These are phyloP conservation scores for Hypolimnas misippus DNA, from an alignment of 2,888 invertebrate species.

Conservation along the genomic window DNA sequence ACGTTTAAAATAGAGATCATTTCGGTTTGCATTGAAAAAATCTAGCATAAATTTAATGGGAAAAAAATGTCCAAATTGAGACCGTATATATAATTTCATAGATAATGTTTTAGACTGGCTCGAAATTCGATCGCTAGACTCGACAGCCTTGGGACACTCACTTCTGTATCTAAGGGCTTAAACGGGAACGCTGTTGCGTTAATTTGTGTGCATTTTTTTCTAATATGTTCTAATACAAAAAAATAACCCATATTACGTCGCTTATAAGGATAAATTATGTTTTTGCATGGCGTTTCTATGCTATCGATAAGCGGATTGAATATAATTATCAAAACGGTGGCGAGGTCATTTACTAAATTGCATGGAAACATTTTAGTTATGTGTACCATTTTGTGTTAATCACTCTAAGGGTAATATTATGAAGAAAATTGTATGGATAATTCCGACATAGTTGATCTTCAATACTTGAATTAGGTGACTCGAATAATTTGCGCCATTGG, in stretches of 20 bases:
- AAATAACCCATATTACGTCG: slow-evolving; percentile 14
- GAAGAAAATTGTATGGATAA: too few relatives aligned
- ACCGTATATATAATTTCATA: slow-evolving; percentile 38
- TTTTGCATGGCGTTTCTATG: not conserved
- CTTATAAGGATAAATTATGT: slow-evolving; percentile 10
- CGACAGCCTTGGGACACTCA: slow-evolving; percentile 51
- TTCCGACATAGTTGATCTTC: too few relatives aligned
- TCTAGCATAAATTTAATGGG: slow-evolving; percentile 3
- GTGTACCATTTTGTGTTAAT: not conserved
- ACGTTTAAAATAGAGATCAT: slow-evolving; percentile 26
- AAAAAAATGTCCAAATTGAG: slow-evolving; percentile 23
- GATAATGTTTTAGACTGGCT: slow-evolving; percentile 42
- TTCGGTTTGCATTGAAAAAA: slow-evolving; percentile 26
- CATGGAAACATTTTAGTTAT: not conserved
- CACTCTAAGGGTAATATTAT: not conserved
- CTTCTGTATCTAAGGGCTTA: slow-evolving; percentile 47
- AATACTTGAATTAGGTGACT: too few relatives aligned
- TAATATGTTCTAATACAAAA: slow-evolving; percentile 7
- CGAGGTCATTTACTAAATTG: not conserved
- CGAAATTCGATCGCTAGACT: slow-evolving; percentile 40
- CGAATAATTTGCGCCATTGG: too few relatives aligned
- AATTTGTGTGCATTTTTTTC: slow-evolving; percentile 18
- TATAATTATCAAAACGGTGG: not conserved
- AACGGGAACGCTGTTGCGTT: slow-evolving; percentile 22
- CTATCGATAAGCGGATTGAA: not conserved